These are phyloP conservation scores for Latrodectus hesperus DNA, from an alignment of 2,888 invertebrate genomes.

Conservation along the genomic window DNA sequence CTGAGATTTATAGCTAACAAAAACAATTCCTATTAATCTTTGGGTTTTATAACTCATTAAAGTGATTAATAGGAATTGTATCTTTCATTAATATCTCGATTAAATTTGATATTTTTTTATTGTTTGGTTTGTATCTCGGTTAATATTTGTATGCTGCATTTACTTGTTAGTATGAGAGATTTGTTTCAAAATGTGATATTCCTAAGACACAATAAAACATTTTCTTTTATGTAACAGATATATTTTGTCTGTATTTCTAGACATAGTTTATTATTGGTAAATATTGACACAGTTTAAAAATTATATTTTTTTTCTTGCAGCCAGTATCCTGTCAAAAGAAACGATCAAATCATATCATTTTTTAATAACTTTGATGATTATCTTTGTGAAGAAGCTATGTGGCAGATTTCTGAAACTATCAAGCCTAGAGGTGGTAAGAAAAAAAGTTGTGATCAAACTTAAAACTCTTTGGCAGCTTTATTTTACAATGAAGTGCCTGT, in stretches of 20 bases:
- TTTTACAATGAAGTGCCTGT: slow-evolving; percentile 58
- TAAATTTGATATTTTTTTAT: too few relatives aligned
- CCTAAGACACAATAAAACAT: neutral
- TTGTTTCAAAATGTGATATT: too few relatives aligned
- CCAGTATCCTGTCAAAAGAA: slow-evolving; percentile 93
- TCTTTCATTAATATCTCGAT: too few relatives aligned
- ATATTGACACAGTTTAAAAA: neutral
- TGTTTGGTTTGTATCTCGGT: too few relatives aligned
- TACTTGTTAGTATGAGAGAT: too few relatives aligned
- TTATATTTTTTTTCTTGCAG: slow-evolving; percentile 78
- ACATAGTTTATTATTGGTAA: neutral
- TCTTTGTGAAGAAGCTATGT: slow-evolving; percentile 97
- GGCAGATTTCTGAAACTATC: slow-evolving; percentile 97
- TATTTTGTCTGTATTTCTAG: neutral
- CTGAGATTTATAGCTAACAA: too few relatives aligned
- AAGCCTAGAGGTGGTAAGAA: slow-evolving; percentile 84
- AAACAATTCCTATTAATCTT: too few relatives aligned
- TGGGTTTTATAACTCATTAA: too few relatives aligned
- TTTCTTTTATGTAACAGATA: neutral
- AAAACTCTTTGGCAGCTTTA: slow-evolving; percentile 33
- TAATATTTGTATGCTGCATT: too few relatives aligned
- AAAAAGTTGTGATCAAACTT: slow-evolving; percentile 64
- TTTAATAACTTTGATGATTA: slow-evolving; percentile 98
- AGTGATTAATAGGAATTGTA: too few relatives aligned
- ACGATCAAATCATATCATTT: slow-evolving; percentile 93